A percentile compares a stretch with the other conserved stretches of the same genome.
phyloP scores from a whole-genome alignment of 1,140 invertebrate genomes.

The Drosophila orena region DNA sequence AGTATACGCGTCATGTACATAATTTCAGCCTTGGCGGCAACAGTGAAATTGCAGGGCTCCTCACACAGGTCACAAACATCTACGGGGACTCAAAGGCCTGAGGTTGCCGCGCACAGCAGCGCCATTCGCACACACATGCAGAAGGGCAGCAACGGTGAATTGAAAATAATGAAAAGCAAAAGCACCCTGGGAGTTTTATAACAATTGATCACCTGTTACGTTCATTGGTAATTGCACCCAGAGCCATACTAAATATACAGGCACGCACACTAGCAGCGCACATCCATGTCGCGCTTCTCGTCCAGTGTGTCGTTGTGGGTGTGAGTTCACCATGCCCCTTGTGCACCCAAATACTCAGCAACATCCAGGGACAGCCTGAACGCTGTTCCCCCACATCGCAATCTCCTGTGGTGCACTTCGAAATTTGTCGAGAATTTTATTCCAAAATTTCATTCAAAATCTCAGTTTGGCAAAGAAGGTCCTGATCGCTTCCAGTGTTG shows the following conservation, averaged over 20 bases:
- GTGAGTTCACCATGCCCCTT: slow-evolving; percentile 6
- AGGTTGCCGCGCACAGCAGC: slow-evolving; percentile 19
- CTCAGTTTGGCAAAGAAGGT: no score
- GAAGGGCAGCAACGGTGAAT: slow-evolving; percentile 50
- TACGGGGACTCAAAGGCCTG: slow-evolving; percentile 31
- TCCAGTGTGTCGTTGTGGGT: slow-evolving; percentile 15
- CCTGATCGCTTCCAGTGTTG: not conserved
- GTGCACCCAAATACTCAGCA: slow-evolving; percentile 13
- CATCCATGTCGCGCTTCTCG: slow-evolving; percentile 9
- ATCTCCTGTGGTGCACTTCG: slow-evolving; percentile 4
- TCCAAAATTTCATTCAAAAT: not conserved
- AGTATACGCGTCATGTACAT: slow-evolving; percentile 70
- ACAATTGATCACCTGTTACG: slow-evolving; percentile 85
- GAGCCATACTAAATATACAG: slow-evolving; percentile 79
- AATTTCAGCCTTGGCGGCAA: slow-evolving; percentile 61
- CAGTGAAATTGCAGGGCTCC: slow-evolving; percentile 38
- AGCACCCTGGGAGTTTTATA: slow-evolving; percentile 85
- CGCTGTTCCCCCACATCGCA: not conserved
- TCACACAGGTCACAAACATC: slow-evolving; percentile 19
- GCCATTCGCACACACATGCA: slow-evolving; percentile 15
- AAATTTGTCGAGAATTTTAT: not conserved
- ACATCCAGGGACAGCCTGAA: slow-evolving; percentile 14
- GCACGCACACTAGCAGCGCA: slow-evolving; percentile 29
- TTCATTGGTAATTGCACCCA: slow-evolving; percentile 85
- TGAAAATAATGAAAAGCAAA: slow-evolving; percentile 84